A percentile compares a stretch with the other conserved stretches of the same genome.
Evolutionary conservation across 92 coral and sea anemone species (phyloP).

Genomic region (Palythoa grandiflora): DNA sequence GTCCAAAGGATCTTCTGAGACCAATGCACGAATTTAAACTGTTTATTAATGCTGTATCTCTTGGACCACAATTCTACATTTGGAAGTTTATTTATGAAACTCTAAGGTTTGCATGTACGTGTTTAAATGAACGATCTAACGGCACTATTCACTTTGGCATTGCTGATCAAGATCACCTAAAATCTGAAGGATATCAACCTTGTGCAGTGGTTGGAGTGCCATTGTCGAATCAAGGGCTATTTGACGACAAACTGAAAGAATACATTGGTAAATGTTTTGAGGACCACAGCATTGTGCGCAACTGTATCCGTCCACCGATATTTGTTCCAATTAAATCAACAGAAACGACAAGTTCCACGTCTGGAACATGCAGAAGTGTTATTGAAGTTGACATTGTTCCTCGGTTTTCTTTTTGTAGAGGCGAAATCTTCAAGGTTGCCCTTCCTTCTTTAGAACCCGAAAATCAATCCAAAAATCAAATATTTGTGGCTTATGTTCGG

Average conservation of each 20-base stretch:
- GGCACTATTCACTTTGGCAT: constrained; percentile 71
- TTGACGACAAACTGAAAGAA: constrained; percentile 50
- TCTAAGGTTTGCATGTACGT: constrained; percentile 59
- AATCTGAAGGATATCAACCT: constrained; percentile 27
- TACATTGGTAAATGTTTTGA: constrained; percentile 54
- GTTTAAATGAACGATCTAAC: constrained; percentile 59
- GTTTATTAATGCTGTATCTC: neutral
- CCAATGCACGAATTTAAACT: constrained; percentile 60
- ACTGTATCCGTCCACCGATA: constrained; percentile 56
- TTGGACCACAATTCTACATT: constrained; percentile 6
- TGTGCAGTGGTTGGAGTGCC: constrained; percentile 54
- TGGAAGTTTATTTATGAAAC: constrained; percentile 53
- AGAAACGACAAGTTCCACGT: neutral
- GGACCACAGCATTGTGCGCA: constrained; percentile 51
- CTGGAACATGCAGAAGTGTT: neutral
- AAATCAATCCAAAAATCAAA: neutral
- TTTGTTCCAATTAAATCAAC: constrained; percentile 31
- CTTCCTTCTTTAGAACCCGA: constrained; percentile 33
- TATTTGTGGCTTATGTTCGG: constrained; percentile 26
- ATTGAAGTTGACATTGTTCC: constrained; percentile 68
- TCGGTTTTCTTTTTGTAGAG: constrained; percentile 33
- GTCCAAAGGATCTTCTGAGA: constrained; percentile 50
- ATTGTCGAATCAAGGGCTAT: neutral
- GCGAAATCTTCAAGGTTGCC: constrained; percentile 40
- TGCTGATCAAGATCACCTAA: constrained; percentile 27